Evolutionary conservation across 2,113 vertebrate genomes (phyloP).

Genomic region (Hippocampus guttulatus): DNA sequence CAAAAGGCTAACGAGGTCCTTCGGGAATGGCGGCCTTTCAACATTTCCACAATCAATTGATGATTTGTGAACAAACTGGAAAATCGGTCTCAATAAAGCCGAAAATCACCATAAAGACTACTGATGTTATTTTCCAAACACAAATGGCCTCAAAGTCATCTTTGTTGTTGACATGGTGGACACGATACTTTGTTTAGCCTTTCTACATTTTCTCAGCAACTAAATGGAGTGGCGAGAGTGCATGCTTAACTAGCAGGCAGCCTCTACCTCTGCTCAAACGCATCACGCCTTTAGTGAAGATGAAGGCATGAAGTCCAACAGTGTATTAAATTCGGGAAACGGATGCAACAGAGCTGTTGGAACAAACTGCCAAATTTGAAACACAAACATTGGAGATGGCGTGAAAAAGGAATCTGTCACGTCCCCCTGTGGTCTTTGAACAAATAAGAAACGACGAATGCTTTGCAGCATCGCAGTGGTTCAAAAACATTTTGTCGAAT

Average conservation of each 20-base stretch:
- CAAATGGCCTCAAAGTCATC: not conserved
- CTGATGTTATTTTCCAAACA: constrained; percentile 8
- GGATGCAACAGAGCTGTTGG: constrained; percentile 13
- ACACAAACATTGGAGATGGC: constrained; percentile 22
- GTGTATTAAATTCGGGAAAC: not conserved
- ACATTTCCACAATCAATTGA: not conserved
- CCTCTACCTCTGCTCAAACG: constrained; percentile 17
- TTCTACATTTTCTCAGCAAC: constrained; percentile 16
- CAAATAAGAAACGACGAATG: constrained; percentile 33
- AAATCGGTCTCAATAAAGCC: not conserved
- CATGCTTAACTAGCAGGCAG: constrained; percentile 20
- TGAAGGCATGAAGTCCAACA: constrained; percentile 15
- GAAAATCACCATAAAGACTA: not conserved
- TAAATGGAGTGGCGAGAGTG: constrained; percentile 13
- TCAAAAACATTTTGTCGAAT: not conserved
- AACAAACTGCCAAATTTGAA: constrained; percentile 36
- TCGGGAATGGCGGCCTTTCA: not conserved
- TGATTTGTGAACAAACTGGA: not conserved
- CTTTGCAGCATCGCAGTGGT: constrained; percentile 11
- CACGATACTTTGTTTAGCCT: constrained; percentile 17
- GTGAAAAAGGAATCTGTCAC: constrained; percentile 46
- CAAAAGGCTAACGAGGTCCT: not conserved
- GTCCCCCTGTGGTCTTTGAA: constrained; percentile 36
- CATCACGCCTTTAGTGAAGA: constrained; percentile 17
- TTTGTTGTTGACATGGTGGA: constrained; percentile 20